A percentile compares a stretch with the other conserved stretches of the same genome.
phyloP scores from a whole-genome alignment of 2,888 invertebrate species.

The Chymomyza procnemis region DNA sequence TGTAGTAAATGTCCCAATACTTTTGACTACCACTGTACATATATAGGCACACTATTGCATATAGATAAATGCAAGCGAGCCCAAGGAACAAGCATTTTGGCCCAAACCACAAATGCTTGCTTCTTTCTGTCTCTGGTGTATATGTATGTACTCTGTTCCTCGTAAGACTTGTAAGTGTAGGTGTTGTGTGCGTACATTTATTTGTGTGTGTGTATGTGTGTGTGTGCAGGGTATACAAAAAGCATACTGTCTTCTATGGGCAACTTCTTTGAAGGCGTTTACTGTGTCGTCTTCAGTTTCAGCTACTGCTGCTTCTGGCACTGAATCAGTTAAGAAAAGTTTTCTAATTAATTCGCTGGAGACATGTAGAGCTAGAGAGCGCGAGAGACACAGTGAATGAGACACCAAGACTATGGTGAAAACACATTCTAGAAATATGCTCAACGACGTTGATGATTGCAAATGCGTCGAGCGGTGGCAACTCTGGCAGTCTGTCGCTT shows the following conservation, averaged over 20 bases:
- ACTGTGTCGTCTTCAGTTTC: constrained; percentile 30
- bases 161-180: background rate
- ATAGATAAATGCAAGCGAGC: constrained; percentile 1
- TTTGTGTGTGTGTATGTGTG: constrained; percentile 9
- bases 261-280: constrained; percentile 43
- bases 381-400: background rate
- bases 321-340: constrained; percentile 72
- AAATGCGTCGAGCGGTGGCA: constrained; percentile 30
- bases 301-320: constrained; percentile 52
- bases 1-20: too few relatives aligned
- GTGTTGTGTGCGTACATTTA: constrained; percentile 3
- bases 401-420: constrained; percentile 5
- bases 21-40: background rate
- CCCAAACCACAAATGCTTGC: constrained; percentile 59
- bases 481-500: background rate
- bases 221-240: constrained; percentile 20
- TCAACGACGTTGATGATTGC: constrained; percentile 36
- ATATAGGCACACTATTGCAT: background rate
- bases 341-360: constrained; percentile 73
- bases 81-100: constrained; percentile 36
- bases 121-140: constrained; percentile 20
- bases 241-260: constrained; percentile 20
- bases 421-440: background rate
- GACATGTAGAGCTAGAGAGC: constrained; percentile 36
- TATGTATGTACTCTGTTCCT: constrained; percentile 17